Evolutionary conservation across 2,797 vertebrate genomes (phyloP).

Genomic region (Aulostomus chinensis): DNA sequence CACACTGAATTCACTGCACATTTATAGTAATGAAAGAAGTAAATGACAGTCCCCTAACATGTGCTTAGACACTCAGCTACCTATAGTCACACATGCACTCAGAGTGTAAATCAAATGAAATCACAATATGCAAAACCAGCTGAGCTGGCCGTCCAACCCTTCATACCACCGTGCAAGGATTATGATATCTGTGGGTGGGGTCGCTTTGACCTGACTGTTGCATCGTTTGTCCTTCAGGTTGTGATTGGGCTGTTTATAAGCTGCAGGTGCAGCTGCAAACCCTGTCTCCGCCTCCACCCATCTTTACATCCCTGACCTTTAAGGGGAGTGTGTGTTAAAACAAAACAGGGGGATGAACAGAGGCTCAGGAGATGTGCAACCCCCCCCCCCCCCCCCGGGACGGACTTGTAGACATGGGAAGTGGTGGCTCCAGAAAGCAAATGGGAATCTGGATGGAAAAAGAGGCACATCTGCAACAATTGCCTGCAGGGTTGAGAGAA

Average conservation of each 20-base stretch:
- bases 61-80: not conserved
- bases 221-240: slow-evolving; percentile 42
- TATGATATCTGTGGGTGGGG: slow-evolving; percentile 21
- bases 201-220: slow-evolving; percentile 29
- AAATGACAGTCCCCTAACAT: not conserved
- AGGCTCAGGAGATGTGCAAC: slow-evolving; percentile 54
- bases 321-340: slow-evolving; percentile 58
- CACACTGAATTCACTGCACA: not conserved
- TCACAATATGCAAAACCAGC: slow-evolving; percentile 5
- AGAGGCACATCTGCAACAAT: slow-evolving; percentile 68
- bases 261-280: slow-evolving; percentile 36
- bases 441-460: slow-evolving; percentile 71
- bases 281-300: slow-evolving; percentile 26
- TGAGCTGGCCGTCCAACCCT: slow-evolving; percentile 4
- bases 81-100: not conserved
- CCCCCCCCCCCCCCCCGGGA: slow-evolving; percentile 54
- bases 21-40: too few species aligned
- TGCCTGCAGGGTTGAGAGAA: slow-evolving; percentile 64
- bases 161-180: not conserved
- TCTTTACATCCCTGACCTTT: slow-evolving; percentile 72
- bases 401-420: slow-evolving; percentile 62
- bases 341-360: slow-evolving; percentile 43
- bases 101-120: slow-evolving; percentile 25
- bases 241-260: slow-evolving; percentile 45
- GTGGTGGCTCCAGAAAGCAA: slow-evolving; percentile 73